Evolutionary conservation across 2,888 invertebrate species (phyloP).

Genomic region (Epinotia ramella): DNA sequence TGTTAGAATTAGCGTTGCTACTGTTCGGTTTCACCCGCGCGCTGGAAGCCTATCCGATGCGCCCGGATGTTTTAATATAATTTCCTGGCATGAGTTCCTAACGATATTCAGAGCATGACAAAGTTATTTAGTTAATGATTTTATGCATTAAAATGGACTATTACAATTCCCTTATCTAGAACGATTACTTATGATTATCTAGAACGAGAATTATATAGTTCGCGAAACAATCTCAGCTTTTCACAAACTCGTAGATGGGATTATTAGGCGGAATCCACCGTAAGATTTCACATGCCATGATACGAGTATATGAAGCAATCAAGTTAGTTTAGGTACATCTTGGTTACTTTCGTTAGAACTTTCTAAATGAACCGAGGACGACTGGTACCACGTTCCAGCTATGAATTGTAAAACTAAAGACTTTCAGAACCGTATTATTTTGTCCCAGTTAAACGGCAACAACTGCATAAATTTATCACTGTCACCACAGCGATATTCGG

Average conservation of each 20-base stretch:
- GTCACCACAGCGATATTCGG: slow-evolving; percentile 28
- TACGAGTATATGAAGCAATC: slow-evolving; percentile 24
- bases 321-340: slow-evolving; percentile 2
- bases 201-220: neutral
- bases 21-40: neutral
- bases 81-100: slow-evolving; percentile 2
- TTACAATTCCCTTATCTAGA: neutral
- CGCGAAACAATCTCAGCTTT: slow-evolving; percentile 13
- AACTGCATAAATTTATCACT: slow-evolving; percentile 37
- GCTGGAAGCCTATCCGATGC: neutral
- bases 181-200: neutral
- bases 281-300: neutral
- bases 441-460: neutral
- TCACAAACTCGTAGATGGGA: slow-evolving; percentile 13
- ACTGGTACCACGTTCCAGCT: neutral
- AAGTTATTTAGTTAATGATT: neutral
- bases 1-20: neutral
- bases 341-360: slow-evolving; percentile 1
- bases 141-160: neutral
- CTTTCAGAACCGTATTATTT: slow-evolving; percentile 8
- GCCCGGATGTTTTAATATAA: slow-evolving; percentile 3
- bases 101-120: neutral
- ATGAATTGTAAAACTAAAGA: neutral
- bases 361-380: neutral
- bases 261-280: neutral